These are phyloP conservation scores for Enoplosus armatus DNA, from an alignment of 2,797 vertebrate species.

Conservation along the genomic window DNA sequence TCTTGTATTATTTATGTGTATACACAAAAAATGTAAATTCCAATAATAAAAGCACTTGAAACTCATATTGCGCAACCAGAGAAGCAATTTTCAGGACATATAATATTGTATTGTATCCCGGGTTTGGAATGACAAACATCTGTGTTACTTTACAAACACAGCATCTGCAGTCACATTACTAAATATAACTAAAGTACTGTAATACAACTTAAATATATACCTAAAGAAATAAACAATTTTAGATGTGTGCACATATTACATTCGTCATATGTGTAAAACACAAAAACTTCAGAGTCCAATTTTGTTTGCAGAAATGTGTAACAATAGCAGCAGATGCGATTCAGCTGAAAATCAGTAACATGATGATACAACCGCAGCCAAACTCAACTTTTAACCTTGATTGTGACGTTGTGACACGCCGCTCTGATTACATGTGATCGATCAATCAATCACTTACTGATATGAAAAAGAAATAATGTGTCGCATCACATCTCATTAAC, in stretches of 20 bases:
- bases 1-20: background rate
- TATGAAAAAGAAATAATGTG: background rate
- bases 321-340: background rate
- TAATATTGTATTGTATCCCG: background rate
- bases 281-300: background rate
- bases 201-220: no score
- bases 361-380: background rate
- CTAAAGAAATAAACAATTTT: no score
- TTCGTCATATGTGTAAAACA: background rate
- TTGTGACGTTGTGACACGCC: background rate
- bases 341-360: background rate
- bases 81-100: background rate
- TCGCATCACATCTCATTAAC: background rate
- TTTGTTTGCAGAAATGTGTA: background rate
- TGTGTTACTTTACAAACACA: background rate
- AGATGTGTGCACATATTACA: no score
- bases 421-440: slow-evolving; percentile 22
- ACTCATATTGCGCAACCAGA: background rate
- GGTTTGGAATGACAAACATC: no score
- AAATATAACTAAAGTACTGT: no score
- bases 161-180: no score
- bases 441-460: background rate
- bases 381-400: slow-evolving; percentile 3
- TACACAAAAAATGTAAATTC: background rate
- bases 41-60: background rate